These are phyloP conservation scores for Nematopogon swammerdamellus DNA, from an alignment of 2,888 invertebrate species.

Conservation along the genomic window DNA sequence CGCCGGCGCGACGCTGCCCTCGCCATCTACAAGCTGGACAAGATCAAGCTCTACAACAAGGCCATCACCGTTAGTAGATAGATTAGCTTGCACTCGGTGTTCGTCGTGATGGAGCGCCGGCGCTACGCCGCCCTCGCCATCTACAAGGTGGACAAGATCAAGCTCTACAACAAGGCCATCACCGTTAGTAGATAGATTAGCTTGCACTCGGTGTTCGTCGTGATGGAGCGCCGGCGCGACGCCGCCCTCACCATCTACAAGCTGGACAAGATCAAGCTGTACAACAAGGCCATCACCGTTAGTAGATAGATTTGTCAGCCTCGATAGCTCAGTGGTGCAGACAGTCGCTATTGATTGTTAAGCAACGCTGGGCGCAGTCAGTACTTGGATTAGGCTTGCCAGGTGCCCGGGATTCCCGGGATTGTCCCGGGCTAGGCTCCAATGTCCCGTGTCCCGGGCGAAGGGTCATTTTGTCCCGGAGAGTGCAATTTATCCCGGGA, in stretches of 20 bases:
- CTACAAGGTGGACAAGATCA: conserved; percentile 79
- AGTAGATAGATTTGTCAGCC: conserved; percentile 23
- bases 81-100: conserved; percentile 31
- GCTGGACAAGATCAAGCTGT: conserved; percentile 84
- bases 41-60: conserved; percentile 86
- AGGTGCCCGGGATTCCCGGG: too few species aligned
- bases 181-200: conserved; percentile 72
- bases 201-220: conserved; percentile 68
- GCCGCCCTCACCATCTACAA: conserved; percentile 85
- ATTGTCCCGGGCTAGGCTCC: too few species aligned
- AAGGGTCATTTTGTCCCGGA: too few species aligned
- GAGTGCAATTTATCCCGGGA: too few species aligned
- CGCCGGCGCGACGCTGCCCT: conserved; percentile 87
- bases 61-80: conserved; percentile 84
- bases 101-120: conserved; percentile 94
- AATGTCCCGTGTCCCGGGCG: too few species aligned
- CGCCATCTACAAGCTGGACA: conserved; percentile 83
- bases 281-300: conserved; percentile 89
- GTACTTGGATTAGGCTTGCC: too few species aligned
- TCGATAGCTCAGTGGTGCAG: too few species aligned
- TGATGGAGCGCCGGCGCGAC: conserved; percentile 93
- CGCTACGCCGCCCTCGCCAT: conserved; percentile 91
- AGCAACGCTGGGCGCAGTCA: too few species aligned
- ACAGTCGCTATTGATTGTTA: too few species aligned
- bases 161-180: conserved; percentile 87